These are phyloP conservation scores for Penaeus monodon DNA, from an alignment of 2,888 invertebrate genomes.

Conservation along the genomic window DNA sequence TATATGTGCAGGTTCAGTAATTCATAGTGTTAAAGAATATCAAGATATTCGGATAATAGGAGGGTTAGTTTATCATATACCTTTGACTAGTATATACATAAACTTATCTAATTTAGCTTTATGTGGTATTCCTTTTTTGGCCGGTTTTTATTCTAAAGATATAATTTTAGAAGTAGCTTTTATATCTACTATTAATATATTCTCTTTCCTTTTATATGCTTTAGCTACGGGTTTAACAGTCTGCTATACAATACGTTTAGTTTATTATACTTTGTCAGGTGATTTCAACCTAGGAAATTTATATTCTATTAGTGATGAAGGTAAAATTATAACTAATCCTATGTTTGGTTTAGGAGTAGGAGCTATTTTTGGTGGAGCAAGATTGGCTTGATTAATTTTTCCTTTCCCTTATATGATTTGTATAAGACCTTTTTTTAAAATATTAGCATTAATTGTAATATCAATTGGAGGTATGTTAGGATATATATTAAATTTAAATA, in stretches of 20 bases:
- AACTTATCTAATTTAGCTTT: constrained; percentile 76
- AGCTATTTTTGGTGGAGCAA: no score
- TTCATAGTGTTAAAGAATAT: constrained; percentile 76
- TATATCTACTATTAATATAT: constrained; percentile 74
- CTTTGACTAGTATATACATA: constrained; percentile 73
- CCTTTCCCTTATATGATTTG: no score
- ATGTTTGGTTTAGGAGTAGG: no score
- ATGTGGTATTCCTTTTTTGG: constrained; percentile 78
- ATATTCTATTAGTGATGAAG: no score
- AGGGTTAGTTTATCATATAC: constrained; percentile 71
- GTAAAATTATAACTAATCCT: no score
- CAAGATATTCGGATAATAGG: constrained; percentile 80
- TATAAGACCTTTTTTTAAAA: not conserved
- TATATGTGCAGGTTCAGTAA: constrained; percentile 80
- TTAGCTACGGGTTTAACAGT: no score
- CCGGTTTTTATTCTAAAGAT: constrained; percentile 79
- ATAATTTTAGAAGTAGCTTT: constrained; percentile 75
- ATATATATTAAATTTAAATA: constrained; percentile 18
- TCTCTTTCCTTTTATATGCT: constrained; percentile 47
- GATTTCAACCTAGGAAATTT: no score
- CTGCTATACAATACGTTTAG: no score
- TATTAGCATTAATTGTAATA: not conserved
- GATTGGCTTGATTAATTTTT: no score
- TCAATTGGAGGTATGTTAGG: not conserved
- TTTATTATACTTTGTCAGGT: no score